phyloP scores from a whole-genome alignment of 2,888 invertebrate species.

The Spisula solida region DNA sequence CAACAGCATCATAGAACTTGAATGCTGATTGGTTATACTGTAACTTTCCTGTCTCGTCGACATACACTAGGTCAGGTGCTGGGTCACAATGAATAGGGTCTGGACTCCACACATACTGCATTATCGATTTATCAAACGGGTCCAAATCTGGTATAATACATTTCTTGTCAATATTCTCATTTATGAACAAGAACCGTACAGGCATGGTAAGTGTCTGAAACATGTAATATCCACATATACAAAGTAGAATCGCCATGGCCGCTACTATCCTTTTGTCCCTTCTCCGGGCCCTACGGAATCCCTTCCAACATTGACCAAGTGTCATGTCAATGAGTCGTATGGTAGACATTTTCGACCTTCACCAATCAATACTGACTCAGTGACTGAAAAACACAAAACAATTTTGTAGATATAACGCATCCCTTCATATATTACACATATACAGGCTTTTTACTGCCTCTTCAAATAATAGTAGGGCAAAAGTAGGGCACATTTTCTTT shows the following conservation, averaged over 20 bases:
- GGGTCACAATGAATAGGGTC: conserved; percentile 70
- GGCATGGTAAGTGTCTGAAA: conserved; percentile 66
- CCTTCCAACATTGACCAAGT: conserved; percentile 29
- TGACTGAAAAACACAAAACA: not conserved
- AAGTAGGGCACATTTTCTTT: too few relatives aligned
- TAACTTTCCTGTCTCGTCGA: conserved; percentile 64
- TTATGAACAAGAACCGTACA: conserved; percentile 65
- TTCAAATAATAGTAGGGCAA: too few relatives aligned
- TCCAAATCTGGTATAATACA: conserved; percentile 73
- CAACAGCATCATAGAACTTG: conserved; percentile 24
- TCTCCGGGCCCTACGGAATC: conserved; percentile 1
- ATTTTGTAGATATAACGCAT: too few relatives aligned
- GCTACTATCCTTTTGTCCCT: conserved; percentile 42
- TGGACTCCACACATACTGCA: conserved; percentile 74
- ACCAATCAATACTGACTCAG: not conserved
- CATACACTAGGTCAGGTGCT: conserved; percentile 63
- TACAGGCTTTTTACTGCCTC: too few relatives aligned
- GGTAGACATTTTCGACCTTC: not conserved
- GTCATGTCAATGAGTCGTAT: conserved; percentile 22
- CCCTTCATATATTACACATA: too few relatives aligned
- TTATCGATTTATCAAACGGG: conserved; percentile 73
- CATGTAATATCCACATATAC: conserved; percentile 48
- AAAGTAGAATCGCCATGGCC: conserved; percentile 26
- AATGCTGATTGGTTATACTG: conserved; percentile 63
- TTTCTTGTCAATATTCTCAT: conserved; percentile 64